Conservation (phyloP, 2,888 invertebrate species). For the Amblyjoppa fuscipennis region DNA sequence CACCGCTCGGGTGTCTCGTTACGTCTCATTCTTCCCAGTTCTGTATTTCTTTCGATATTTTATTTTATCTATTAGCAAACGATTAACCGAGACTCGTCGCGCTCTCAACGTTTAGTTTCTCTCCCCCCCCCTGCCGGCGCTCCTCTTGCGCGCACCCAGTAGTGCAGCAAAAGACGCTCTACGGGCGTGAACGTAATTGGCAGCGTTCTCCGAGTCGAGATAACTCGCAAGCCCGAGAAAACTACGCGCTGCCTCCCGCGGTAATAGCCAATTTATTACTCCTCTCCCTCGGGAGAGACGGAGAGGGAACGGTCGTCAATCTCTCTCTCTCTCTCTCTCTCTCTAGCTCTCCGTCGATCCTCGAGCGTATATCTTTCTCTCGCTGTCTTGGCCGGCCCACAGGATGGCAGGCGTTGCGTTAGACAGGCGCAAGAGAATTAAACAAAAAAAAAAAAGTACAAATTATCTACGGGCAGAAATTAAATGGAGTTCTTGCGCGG, state of each 20-base stretch:
- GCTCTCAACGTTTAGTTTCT: conserved; percentile 3
- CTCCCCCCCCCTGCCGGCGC: not conserved
- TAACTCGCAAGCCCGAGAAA: conserved; percentile 31
- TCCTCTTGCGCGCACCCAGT: not conserved
- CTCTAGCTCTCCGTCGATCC: conserved; percentile 2
- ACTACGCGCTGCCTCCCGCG: conserved; percentile 20
- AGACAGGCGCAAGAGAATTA: conserved; percentile 2
- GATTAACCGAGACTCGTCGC: conserved; percentile 30
- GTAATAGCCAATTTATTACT: conserved; percentile 46
- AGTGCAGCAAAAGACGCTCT: conserved; percentile 39
- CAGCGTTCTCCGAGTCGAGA: conserved; percentile 42
- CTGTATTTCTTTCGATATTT: conserved; percentile 21
- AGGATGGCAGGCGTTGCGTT: conserved; percentile 12
- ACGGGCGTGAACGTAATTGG: conserved; percentile 47
- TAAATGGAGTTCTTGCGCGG: conserved; percentile 26
- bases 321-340: not conserved
- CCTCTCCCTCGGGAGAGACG: conserved; percentile 5
- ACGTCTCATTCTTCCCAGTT: not conserved
- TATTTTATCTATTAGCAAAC: conserved; percentile 42
- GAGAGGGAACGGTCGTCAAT: not conserved
- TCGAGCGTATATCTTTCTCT: conserved; percentile 21
- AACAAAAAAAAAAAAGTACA: conserved; percentile 20
- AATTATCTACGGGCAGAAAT: conserved; percentile 34
- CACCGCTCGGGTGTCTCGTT: not conserved
- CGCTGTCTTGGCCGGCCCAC: not conserved